A percentile compares a stretch with the other conserved stretches of the same genome.
Evolutionary conservation across 2,113 vertebrate genomes (phyloP).

Genomic region (Smithornis capensis): DNA sequence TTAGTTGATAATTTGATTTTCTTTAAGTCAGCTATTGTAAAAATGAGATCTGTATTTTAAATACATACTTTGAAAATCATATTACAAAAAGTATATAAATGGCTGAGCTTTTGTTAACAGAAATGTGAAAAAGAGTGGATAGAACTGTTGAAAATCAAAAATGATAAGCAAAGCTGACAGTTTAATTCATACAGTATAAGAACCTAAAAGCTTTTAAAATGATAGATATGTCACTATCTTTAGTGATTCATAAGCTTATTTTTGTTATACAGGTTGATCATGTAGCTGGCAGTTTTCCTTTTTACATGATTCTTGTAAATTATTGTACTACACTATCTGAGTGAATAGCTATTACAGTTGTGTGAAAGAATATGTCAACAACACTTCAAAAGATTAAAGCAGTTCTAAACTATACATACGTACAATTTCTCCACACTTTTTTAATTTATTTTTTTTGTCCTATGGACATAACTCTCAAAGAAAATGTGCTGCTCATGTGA

Average conservation of each 20-base stretch:
- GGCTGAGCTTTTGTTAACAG: background rate
- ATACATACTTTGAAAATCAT: background rate
- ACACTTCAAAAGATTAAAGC: slow-evolving; percentile 3
- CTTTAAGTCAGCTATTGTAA: background rate
- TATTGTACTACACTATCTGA: slow-evolving; percentile 4
- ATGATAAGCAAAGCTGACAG: slow-evolving; percentile 44
- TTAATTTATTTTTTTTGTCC: background rate
- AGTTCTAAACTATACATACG: background rate
- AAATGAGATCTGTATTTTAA: background rate
- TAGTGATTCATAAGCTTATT: slow-evolving; percentile 49
- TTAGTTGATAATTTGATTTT: background rate
- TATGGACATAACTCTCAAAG: background rate
- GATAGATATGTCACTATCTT: slow-evolving; percentile 41
- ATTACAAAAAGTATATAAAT: background rate
- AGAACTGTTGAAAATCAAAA: slow-evolving; percentile 52
- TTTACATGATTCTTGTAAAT: slow-evolving; percentile 47
- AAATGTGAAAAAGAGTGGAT: background rate
- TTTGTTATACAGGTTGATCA: slow-evolving; percentile 46
- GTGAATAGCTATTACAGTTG: slow-evolving; percentile 16
- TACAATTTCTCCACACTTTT: background rate
- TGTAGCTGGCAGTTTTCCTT: slow-evolving; percentile 34
- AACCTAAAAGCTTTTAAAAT: slow-evolving; percentile 69
- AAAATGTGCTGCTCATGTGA: background rate
- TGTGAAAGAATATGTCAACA: background rate
- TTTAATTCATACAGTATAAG: slow-evolving; percentile 62